These are phyloP conservation scores for Himalopsyche phryganea DNA, from an alignment of 1,140 invertebrate genomes.

Conservation along the genomic window DNA sequence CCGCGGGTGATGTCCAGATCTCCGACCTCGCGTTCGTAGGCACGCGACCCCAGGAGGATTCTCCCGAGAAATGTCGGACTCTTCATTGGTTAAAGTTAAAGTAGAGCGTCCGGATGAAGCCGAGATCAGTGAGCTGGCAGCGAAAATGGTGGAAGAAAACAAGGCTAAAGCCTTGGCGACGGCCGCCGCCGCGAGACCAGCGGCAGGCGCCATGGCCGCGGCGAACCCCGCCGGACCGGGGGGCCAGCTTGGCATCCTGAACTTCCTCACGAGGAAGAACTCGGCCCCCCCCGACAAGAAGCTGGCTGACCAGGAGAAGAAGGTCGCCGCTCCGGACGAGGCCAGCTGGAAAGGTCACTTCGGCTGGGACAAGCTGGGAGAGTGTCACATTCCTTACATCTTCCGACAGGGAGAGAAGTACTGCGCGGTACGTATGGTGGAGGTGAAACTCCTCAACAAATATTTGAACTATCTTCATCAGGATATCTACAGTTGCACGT, in stretches of 20 bases:
- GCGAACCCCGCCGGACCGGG: conserved; percentile 41
- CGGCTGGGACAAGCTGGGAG: conserved; percentile 84
- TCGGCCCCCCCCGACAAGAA: conserved; percentile 37
- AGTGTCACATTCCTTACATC: conserved; percentile 84
- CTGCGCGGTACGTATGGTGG: conserved; percentile 87
- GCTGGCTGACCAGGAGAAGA: conserved; percentile 42
- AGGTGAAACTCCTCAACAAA: conserved; percentile 81
- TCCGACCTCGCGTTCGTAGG: conserved; percentile 5
- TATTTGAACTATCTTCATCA: conserved; percentile 77
- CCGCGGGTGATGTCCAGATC: background rate
- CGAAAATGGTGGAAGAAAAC: conserved; percentile 82
- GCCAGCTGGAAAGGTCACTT: conserved; percentile 81
- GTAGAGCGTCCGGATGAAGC: conserved; percentile 80
- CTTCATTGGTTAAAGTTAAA: conserved; percentile 60
- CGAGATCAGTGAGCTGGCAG: conserved; percentile 79
- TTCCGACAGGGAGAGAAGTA: conserved; percentile 79
- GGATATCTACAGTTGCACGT: conserved; percentile 82
- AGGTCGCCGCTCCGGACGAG: conserved; percentile 64
- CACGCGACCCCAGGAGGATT: conserved; percentile 4
- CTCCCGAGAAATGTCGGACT: conserved; percentile 26
- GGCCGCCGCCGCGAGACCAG: conserved; percentile 43
- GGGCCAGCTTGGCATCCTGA: conserved; percentile 58
- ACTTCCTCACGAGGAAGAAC: conserved; percentile 55
- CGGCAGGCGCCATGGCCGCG: conserved; percentile 43
- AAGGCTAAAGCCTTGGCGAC: conserved; percentile 64